phyloP scores from a whole-genome alignment of 2,113 vertebrate species.

The Muntiacus reevesi region DNA sequence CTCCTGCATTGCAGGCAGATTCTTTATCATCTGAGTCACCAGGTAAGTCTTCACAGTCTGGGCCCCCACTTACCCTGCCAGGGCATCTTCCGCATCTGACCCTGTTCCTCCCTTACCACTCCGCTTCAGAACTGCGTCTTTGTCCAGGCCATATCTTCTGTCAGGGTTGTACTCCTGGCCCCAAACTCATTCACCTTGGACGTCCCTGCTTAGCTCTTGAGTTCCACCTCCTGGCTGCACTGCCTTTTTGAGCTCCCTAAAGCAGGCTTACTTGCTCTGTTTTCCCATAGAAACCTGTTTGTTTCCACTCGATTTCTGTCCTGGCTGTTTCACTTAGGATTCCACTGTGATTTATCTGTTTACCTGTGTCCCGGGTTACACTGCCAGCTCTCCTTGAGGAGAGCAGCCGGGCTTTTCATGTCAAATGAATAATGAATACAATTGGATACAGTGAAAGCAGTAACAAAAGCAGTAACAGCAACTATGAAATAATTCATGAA shows the following conservation, averaged over 20 bases:
- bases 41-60: not conserved
- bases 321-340: not conserved
- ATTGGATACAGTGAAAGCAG: not conserved
- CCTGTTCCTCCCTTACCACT: not conserved
- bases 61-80: not conserved
- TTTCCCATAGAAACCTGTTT: not conserved
- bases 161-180: not conserved
- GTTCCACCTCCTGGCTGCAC: not conserved
- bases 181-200: not conserved
- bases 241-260: not conserved
- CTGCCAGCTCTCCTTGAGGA: constrained; percentile 30
- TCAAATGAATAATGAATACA: constrained; percentile 37
- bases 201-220: not conserved
- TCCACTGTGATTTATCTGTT: constrained; percentile 51
- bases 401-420: constrained; percentile 13
- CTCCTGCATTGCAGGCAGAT: not conserved
- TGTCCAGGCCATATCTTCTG: not conserved
- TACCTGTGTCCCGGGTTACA: constrained; percentile 34
- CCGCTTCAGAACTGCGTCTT: not conserved
- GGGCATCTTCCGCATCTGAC: not conserved
- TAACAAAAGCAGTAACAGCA: not conserved
- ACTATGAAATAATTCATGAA: not conserved
- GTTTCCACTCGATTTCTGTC: not conserved
- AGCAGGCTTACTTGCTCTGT: not conserved
- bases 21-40: not conserved